Evolutionary conservation across 2,113 vertebrate genomes (phyloP), one percentile per base, ranked within the genome.

Genomic region (Agelaius tricolor): DNA sequence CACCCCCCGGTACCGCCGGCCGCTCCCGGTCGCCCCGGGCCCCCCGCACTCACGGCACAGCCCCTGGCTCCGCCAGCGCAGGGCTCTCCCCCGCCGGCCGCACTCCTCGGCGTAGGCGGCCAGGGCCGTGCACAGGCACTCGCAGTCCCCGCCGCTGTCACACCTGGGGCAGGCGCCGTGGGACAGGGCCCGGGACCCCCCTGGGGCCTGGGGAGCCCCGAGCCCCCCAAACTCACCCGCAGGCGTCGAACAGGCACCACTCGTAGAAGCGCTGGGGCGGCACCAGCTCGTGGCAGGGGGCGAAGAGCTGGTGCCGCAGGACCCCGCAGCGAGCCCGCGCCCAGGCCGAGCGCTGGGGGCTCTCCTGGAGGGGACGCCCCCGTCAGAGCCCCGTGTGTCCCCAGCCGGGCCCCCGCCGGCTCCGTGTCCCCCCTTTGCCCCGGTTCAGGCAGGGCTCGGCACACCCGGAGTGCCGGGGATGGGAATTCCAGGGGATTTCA

Each of bases 121-220:
- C 0, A 99, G 97, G 87, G 99, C 99, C 0, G 98, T 99, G 90
- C 99, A 99, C 54, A 99, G 98, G 93, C 99, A 99, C 94, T 99
- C 99, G 44, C 99, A 99, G 98, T 99, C 99, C 0, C 99, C 99
- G 2, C 99, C 99, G 0, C 98, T 98, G 92, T 98, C 98, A 4
- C 98, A 98, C n/a, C 98, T 98, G 65, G 5, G 54, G 30, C 63
- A 59, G 30, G 31, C 14, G 24, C 66, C 35, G 44, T 30, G 73
- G 59, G 52, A 23, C 28, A 1, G 3, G 43, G 15, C 30, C 13
- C 23, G 58, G 21, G 37, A 47, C 8, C 17, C 17, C 3, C 43
- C n/a, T 1, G 39, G 41, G 43, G 28, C n/a, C 10, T 1, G 1
- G 24, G 74, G 31, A 10, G 8, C 33, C 20, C 41, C 59, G n/a